A percentile compares a stretch with the other conserved stretches of the same genome.
These are phyloP conservation scores for Neolamprologus sp. DNA, from an alignment of 2,113 vertebrate genomes.

Conservation along the genomic window DNA sequence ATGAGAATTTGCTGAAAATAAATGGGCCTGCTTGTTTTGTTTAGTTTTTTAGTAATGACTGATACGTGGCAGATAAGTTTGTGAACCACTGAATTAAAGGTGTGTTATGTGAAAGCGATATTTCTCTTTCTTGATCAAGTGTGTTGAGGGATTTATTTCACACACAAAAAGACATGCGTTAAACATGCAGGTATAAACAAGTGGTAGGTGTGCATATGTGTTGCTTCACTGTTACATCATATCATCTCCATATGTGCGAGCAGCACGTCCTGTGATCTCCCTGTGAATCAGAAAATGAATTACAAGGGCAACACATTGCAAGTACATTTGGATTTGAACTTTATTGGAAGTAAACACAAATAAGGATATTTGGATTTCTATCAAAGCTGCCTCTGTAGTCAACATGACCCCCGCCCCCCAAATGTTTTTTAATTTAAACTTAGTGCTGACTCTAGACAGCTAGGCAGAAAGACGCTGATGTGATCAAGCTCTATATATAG, in stretches of 20 bases:
- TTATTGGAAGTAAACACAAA: neutral
- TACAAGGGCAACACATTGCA: neutral
- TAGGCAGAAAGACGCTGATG: neutral
- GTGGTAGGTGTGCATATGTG: neutral
- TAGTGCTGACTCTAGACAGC: neutral
- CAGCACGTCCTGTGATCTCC: neutral
- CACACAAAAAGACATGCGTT: neutral
- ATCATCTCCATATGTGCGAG: neutral
- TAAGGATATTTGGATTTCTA: neutral
- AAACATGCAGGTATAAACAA: neutral
- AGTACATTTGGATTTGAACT: neutral
- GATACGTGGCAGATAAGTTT: neutral
- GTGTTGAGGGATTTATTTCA: neutral
- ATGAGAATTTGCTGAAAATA: neutral
- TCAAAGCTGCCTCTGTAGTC: neutral
- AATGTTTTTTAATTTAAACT: neutral
- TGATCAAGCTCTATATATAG: slow-evolving; percentile 1
- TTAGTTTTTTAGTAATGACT: neutral
- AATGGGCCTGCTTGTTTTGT: neutral
- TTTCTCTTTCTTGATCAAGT: neutral
- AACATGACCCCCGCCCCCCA: neutral
- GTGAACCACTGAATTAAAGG: neutral
- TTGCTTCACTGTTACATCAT: neutral
- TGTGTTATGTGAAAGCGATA: neutral
- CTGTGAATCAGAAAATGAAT: slow-evolving; percentile 16